Conservation (phyloP, 2,797 vertebrate species). For the Anniella stebbinsi region DNA sequence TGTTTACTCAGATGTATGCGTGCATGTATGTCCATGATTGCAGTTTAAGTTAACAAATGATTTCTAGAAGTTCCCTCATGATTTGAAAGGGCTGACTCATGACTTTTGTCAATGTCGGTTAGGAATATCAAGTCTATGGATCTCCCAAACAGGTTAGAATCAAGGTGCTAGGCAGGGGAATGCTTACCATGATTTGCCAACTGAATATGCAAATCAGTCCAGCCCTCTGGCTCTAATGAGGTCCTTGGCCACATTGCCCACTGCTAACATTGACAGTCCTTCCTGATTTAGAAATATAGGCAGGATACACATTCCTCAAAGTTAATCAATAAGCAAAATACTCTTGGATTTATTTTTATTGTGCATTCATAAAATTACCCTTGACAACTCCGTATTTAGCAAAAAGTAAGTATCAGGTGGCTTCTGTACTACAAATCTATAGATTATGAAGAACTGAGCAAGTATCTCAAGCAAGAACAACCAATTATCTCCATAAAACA, state of each 20-base stretch:
- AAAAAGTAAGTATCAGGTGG: slow-evolving; percentile 28
- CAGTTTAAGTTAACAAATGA: background rate
- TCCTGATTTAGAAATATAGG: slow-evolving; percentile 54
- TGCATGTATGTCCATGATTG: background rate
- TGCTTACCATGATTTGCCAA: background rate
- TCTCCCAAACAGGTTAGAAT: background rate
- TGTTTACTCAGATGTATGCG: background rate
- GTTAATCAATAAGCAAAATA: slow-evolving; percentile 71
- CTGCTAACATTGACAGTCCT: slow-evolving; percentile 14
- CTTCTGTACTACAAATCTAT: slow-evolving; percentile 22
- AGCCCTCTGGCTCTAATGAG: background rate
- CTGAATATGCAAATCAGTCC: background rate
- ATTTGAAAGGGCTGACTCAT: background rate
- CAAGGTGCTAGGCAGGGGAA: background rate
- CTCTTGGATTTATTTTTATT: slow-evolving; percentile 28
- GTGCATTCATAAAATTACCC: slow-evolving; percentile 1
- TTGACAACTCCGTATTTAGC: background rate
- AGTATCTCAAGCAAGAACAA: slow-evolving; percentile 39
- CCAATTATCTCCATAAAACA: slow-evolving; percentile 56
- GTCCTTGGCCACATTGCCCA: background rate
- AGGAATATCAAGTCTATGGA: background rate
- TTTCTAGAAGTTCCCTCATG: background rate
- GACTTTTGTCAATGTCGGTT: background rate
- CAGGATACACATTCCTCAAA: slow-evolving; percentile 56
- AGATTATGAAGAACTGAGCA: slow-evolving; percentile 38